Evolutionary conservation across 2,888 invertebrate species (phyloP).

Genomic region (Dasypolia templi): DNA sequence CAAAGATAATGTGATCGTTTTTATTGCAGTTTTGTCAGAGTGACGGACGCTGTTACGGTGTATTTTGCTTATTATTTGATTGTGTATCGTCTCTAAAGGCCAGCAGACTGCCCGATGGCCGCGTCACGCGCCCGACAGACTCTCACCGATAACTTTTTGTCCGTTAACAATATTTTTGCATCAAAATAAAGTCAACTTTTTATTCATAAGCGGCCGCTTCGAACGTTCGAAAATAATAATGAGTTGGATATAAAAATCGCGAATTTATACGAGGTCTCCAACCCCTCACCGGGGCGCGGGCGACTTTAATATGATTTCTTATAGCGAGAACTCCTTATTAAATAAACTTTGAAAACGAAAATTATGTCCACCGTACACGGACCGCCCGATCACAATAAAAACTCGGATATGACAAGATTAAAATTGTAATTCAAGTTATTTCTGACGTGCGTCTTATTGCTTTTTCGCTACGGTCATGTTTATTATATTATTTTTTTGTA

Average conservation of each 20-base stretch:
- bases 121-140: constrained; percentile 67
- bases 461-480: constrained; percentile 84
- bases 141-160: constrained; percentile 76
- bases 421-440: constrained; percentile 90
- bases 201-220: constrained; percentile 86
- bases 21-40: constrained; percentile 64
- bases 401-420: constrained; percentile 90
- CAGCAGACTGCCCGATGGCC: constrained; percentile 31
- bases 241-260: constrained; percentile 87
- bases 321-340: constrained; percentile 86
- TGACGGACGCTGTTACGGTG: constrained; percentile 62
- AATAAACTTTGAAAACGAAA: constrained; percentile 88
- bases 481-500: constrained; percentile 74
- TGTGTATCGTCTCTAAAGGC: constrained; percentile 70
- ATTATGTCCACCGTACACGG: constrained; percentile 83
- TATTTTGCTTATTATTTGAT: constrained; percentile 73
- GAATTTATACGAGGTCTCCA: constrained; percentile 84
- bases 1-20: constrained; percentile 67
- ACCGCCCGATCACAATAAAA: constrained; percentile 86
- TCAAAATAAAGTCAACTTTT: constrained; percentile 86
- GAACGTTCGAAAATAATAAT: constrained; percentile 87
- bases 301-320: constrained; percentile 86
- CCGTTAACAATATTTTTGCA: constrained; percentile 86
- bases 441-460: constrained; percentile 88
- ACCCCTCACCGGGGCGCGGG: constrained; percentile 71